Base-by-base conservation (phyloP, 2,888 invertebrate species). In the Shargacucullia verbasci region DNA sequence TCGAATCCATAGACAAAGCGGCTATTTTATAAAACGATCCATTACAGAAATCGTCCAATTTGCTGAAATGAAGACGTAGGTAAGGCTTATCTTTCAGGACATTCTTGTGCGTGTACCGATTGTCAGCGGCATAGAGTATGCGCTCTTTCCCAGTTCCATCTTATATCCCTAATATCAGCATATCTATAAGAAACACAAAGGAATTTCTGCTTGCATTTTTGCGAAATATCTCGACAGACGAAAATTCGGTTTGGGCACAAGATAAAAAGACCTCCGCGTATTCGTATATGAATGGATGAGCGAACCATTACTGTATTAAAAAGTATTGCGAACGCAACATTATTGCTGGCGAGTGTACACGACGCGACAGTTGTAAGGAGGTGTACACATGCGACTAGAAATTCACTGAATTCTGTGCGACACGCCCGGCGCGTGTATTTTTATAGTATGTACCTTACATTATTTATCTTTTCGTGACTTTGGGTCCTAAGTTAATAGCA, bases 151-250 rank as follows among this genome's bases (percentile, higher is more conserved):
- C 67, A 70, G 79, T 76, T 78, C 59, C 68, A 66, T 72, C 74
- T 62, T 70, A 78, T 81, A 86, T 82, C 77, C 77, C 79, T 82
- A 80, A 82, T 84, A 87, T 83, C 84, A 85, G 81, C 81, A 84
- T 84, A 86, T 83, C 79, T 60, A 59, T 72, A 63, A 71, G n/a
- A 68, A 78, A 76, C 74, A 84, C 83, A 87, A 89, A 88, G 81
- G 80, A 83, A 84, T 84, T 82, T 79, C 76, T 79, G 75, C 80
- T 79, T 82, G 82, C 83, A 83, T 83, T 82, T 84, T 82, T 78
- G 78, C 72, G 79, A 81, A 83, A 84, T 85, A 84, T 82, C 78
- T 81, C 82, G 72, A 81, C 79, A 83, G 62, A 81, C 76, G 80
- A 80, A 86, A 87, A 86, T 83, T 85, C 83, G 81, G 86, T 87